Base-by-base conservation (phyloP, 1,140 invertebrate genomes). In the Calliphora vicina region DNA sequence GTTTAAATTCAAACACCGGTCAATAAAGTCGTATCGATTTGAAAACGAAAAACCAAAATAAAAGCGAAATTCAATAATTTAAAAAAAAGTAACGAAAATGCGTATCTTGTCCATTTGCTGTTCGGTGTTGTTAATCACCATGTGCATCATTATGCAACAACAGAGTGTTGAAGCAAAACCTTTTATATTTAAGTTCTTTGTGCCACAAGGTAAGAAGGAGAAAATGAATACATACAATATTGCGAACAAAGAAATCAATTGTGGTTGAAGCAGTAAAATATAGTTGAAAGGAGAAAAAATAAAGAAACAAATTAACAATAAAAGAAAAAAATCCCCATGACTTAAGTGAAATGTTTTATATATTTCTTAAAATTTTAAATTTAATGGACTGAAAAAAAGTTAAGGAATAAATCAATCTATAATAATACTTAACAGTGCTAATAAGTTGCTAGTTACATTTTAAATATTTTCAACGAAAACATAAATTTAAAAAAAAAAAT, bases 11-110 rank as follows among this genome's bases (percentile, higher is more conserved):
- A 78, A 78, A 78, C 74, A 43, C 74, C 74, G 74, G 74, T 20
- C 25, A 78, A 78, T 78, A 78, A 78, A 42, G 42, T 78, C 25
- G 74, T 43, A 45, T 78, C 74, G 20, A 78, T 74, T 43, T 29
- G n/a, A 10, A 42, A 73, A 20, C 73, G 73, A 35, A 29, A 35
- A 74, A 74, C 2, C 17, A 29, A 73, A 73, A 73, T 5, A 76
- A 76, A 35, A 42, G 27, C 17, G 26, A 35, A 74, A n/a, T n/a
- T 8, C 2, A 35, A 76, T n/a, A 76, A 76, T 17, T 17, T 20
- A 76, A 25, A 73, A 73, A 76, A 76, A 76, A n/a, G 3, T 13
- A 45, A 78, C 35, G 20, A 78, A 45, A 78, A 78, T 78, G 74
- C 74, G 74, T 78, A 23, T 78, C 35, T 78, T 78, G 20, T 78